phyloP scores from a whole-genome alignment of 37 sponge, comb jelly and placozoan species.

The Halisarca cf. caerulea region DNA sequence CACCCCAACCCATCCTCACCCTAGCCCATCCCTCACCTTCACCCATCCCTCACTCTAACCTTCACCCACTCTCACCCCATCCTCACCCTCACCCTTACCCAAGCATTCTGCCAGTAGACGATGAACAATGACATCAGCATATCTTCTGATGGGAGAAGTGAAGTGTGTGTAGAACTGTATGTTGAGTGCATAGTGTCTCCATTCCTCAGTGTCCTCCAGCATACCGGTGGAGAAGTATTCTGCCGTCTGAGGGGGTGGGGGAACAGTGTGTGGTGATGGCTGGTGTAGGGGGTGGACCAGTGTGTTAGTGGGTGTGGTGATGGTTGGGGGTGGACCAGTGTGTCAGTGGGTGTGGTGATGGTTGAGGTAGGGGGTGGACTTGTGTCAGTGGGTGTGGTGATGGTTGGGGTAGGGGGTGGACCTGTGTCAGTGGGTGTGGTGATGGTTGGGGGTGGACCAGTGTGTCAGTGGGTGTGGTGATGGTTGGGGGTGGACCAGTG shows the following conservation, averaged over 20 bases:
- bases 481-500: too few relatives aligned
- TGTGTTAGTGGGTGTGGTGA: too few relatives aligned
- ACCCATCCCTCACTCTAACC: too few relatives aligned
- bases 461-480: background rate
- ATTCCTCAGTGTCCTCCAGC: conserved; percentile 40
- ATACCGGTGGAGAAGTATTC: conserved; percentile 61
- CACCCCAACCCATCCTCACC: too few relatives aligned
- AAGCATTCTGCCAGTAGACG: conserved; percentile 73
- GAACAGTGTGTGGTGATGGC: too few relatives aligned
- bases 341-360: too few relatives aligned
- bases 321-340: too few relatives aligned
- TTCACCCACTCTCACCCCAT: too few relatives aligned
- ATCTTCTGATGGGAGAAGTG: conserved; percentile 96
- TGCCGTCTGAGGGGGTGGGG: conserved; percentile 25
- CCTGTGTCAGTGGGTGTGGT: background rate
- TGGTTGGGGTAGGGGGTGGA: too few relatives aligned
- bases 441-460: too few relatives aligned
- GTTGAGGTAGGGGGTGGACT: background rate
- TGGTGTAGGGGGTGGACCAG: background rate
- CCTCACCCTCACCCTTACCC: conserved; percentile 16
- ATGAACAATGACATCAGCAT: conserved; percentile 94
- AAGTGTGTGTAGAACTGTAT: conserved; percentile 94
- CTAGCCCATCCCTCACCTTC: too few relatives aligned
- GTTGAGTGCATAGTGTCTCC: conserved; percentile 88
- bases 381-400: too few relatives aligned